These are phyloP conservation scores for Pterocles burchelli DNA, from an alignment of 2,113 vertebrate species.

Conservation along the genomic window DNA sequence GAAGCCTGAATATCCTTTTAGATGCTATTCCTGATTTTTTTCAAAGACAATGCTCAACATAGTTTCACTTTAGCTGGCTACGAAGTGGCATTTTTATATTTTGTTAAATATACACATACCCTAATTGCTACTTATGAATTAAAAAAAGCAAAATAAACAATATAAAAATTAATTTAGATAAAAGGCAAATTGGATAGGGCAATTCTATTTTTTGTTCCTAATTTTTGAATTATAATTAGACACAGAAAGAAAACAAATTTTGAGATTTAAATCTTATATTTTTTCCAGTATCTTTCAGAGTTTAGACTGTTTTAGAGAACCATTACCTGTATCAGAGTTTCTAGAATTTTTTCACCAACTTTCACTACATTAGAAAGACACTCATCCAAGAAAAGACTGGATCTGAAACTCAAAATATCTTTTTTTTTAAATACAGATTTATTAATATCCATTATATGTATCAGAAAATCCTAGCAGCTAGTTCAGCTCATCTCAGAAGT, in stretches of 20 bases:
- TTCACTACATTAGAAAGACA: not conserved
- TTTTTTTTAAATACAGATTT: not conserved
- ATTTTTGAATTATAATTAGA: not conserved
- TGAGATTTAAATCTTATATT: not conserved
- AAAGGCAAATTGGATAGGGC: not conserved
- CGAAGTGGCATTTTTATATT: not conserved
- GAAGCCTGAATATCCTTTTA: not conserved
- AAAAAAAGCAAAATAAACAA: not conserved
- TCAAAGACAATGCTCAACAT: not conserved
- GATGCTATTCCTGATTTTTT: not conserved
- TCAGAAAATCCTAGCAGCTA: not conserved
- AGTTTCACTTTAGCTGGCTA: constrained; percentile 9
- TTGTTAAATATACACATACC: not conserved
- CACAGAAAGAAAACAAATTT: not conserved
- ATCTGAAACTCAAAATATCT: not conserved
- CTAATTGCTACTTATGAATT: not conserved
- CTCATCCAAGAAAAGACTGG: not conserved
- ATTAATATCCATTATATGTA: not conserved
- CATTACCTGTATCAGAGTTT: not conserved
- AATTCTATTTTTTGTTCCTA: not conserved
- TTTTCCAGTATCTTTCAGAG: not conserved
- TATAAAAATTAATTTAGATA: not conserved
- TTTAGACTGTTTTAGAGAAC: not conserved
- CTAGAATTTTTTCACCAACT: not conserved
- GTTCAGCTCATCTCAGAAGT: not conserved